Evolutionary conservation across 2,113 vertebrate genomes (phyloP).

Genomic region (Atractosteus spatula): DNA sequence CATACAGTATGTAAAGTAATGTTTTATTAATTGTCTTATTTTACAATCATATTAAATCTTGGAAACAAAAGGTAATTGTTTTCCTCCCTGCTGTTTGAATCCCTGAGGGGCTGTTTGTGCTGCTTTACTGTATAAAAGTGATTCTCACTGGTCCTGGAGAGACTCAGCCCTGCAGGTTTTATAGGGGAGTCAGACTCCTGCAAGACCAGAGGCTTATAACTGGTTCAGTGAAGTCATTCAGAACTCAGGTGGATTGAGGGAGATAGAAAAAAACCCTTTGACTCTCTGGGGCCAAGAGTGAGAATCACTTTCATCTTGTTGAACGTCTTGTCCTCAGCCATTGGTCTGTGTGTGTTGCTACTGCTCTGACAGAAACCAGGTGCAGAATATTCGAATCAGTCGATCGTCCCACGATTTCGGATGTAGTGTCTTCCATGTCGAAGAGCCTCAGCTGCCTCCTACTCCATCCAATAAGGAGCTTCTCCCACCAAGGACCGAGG

Average conservation of each 20-base stretch:
- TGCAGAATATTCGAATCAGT: conserved; percentile 71
- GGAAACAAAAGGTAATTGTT: too few relatives aligned
- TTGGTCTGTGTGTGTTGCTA: conserved; percentile 6
- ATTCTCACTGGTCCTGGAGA: too few relatives aligned
- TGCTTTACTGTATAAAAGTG: too few relatives aligned
- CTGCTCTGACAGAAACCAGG: conserved; percentile 74
- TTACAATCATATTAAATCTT: too few relatives aligned
- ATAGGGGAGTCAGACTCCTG: too few relatives aligned
- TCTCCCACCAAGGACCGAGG: too few relatives aligned
- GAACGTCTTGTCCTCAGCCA: background rate
- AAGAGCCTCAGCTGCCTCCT: conserved; percentile 39
- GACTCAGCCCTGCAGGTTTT: too few relatives aligned
- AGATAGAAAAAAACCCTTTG: background rate
- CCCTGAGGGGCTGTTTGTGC: too few relatives aligned
- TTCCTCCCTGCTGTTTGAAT: too few relatives aligned
- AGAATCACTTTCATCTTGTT: background rate
- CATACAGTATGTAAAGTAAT: too few relatives aligned
- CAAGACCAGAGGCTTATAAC: background rate
- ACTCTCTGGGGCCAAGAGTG: background rate
- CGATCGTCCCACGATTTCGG: conserved; percentile 60
- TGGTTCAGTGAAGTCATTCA: background rate
- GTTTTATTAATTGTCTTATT: too few relatives aligned
- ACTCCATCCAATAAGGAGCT: conserved; percentile 22
- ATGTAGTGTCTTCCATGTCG: conserved; percentile 53
- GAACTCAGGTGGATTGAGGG: too few relatives aligned